phyloP scores from a whole-genome alignment of 2,888 invertebrate genomes.

The Amblyjoppa fuscipennis region DNA sequence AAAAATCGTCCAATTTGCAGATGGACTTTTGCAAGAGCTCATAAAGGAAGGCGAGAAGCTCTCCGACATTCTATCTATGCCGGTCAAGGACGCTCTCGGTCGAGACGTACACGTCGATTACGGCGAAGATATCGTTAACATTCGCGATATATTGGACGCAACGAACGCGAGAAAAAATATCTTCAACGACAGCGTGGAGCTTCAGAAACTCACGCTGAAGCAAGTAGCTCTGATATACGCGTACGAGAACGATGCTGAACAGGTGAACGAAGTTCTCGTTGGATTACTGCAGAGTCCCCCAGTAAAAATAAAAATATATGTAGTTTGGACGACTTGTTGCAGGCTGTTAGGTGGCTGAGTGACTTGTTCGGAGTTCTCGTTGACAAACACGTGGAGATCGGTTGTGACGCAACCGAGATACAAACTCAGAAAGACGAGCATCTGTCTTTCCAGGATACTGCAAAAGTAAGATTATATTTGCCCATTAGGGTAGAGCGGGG shows the following conservation, averaged over 20 bases:
- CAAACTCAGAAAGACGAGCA: conserved; percentile 91
- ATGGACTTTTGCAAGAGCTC: conserved; percentile 89
- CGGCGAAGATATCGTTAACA: conserved; percentile 90
- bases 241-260: conserved; percentile 91
- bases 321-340: conserved; percentile 58
- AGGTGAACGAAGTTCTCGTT: conserved; percentile 84
- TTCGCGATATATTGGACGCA: conserved; percentile 90
- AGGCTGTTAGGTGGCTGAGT: conserved; percentile 92
- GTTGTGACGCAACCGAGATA: conserved; percentile 91
- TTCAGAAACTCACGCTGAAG: conserved; percentile 92
- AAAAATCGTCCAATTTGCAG: conserved; percentile 83
- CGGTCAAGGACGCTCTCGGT: conserved; percentile 92
- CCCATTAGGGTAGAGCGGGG: too few species aligned
- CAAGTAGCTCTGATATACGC: conserved; percentile 91
- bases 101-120: conserved; percentile 90
- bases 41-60: conserved; percentile 92
- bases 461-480: conserved; percentile 76
- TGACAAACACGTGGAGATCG: conserved; percentile 90
- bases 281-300: background rate
- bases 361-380: conserved; percentile 91
- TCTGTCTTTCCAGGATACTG: conserved; percentile 92
- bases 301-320: background rate
- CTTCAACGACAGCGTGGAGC: conserved; percentile 91
- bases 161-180: conserved; percentile 90
- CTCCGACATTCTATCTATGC: conserved; percentile 91